phyloP scores from a whole-genome alignment of 1,140 invertebrate genomes.

The Drosophila santomea region DNA sequence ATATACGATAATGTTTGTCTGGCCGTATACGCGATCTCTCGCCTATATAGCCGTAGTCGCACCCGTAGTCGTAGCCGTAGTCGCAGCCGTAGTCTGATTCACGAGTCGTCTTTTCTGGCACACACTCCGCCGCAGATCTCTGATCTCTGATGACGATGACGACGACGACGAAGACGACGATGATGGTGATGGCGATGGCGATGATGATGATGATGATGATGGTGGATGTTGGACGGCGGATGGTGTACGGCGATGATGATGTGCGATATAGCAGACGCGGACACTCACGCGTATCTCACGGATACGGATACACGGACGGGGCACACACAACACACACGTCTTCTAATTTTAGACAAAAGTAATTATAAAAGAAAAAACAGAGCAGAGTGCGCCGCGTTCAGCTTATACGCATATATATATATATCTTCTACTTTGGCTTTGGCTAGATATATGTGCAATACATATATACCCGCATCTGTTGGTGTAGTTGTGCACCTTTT shows the following conservation, averaged over 20 bases:
- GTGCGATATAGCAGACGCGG: slow-evolving; percentile 82
- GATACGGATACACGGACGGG: slow-evolving; percentile 59
- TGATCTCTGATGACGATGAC: slow-evolving; percentile 60
- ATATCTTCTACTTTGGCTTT: slow-evolving; percentile 77
- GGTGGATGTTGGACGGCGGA: slow-evolving; percentile 23
- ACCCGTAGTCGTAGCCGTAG: slow-evolving; percentile 32
- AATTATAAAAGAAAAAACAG: slow-evolving; percentile 84
- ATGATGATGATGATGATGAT: slow-evolving; percentile 63
- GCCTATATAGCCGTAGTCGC: slow-evolving; percentile 68
- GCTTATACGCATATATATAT: slow-evolving; percentile 68
- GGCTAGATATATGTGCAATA: slow-evolving; percentile 59
- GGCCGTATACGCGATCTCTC: slow-evolving; percentile 76
- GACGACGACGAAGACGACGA: slow-evolving; percentile 58
- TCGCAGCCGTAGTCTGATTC: slow-evolving; percentile 67
- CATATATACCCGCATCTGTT: slow-evolving; percentile 27
- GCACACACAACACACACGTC: slow-evolving; percentile 77
- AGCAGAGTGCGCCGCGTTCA: slow-evolving; percentile 80
- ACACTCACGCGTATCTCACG: slow-evolving; percentile 48
- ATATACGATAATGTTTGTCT: slow-evolving; percentile 79
- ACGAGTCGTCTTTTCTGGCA: slow-evolving; percentile 69
- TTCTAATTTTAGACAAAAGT: slow-evolving; percentile 85
- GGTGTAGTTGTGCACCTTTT: slow-evolving; percentile 26
- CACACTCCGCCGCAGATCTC: slow-evolving; percentile 56
- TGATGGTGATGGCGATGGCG: slow-evolving; percentile 27
- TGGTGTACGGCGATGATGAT: slow-evolving; percentile 56